Conservation (phyloP, 1,140 invertebrate genomes). For the Habropoda laboriosa region DNA sequence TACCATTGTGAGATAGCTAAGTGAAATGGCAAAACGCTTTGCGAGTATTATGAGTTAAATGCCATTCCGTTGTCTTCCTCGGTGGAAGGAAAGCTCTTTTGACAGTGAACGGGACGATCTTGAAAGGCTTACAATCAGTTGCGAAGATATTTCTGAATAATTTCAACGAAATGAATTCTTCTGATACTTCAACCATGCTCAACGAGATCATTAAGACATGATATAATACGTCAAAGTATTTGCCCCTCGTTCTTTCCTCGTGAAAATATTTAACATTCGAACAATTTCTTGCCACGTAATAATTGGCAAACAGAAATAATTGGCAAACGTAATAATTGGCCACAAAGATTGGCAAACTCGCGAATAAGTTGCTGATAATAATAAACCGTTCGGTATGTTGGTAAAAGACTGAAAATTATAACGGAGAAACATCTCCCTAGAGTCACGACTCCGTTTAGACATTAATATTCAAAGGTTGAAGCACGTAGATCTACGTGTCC, state of each 20-base stretch:
- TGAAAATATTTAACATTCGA: no score
- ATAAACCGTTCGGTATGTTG: not conserved
- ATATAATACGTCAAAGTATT: not conserved
- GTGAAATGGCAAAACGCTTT: not conserved
- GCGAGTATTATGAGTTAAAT: conserved; percentile 14
- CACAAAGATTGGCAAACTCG: no score
- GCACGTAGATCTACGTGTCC: conserved; percentile 38
- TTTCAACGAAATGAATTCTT: not conserved
- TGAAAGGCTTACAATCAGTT: not conserved
- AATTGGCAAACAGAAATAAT: no score
- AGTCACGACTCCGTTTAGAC: conserved; percentile 24
- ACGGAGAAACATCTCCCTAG: not conserved
- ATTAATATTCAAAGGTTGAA: conserved; percentile 33
- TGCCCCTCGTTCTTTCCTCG: not conserved
- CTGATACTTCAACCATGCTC: not conserved
- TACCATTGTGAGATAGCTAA: not conserved
- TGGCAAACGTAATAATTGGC: no score
- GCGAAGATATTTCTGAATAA: not conserved
- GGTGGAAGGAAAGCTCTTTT: not conserved
- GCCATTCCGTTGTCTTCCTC: not conserved
- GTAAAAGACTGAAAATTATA: conserved; percentile 9
- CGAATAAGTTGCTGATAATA: not conserved
- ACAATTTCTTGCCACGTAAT: no score
- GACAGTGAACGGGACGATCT: not conserved
- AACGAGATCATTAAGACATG: not conserved